Conservation (phyloP, 2,888 invertebrate species). For the Rhagophthalmus giganteus region DNA sequence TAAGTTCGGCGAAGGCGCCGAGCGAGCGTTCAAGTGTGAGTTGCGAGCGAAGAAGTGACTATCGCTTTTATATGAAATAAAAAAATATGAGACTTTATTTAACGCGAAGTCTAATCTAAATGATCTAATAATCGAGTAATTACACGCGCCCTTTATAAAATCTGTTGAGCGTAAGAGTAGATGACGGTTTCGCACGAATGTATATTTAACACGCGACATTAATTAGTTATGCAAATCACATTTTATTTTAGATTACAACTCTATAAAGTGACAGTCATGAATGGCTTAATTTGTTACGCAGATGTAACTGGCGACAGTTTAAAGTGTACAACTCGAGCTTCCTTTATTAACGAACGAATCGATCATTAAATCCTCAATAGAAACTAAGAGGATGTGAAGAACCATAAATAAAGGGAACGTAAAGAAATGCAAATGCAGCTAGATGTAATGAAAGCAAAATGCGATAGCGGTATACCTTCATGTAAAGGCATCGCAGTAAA, state of each 20-base stretch:
- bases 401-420: constrained; percentile 13
- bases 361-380: constrained; percentile 8
- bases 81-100: constrained; percentile 13
- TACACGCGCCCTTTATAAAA: constrained; percentile 25
- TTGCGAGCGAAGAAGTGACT: too few relatives aligned
- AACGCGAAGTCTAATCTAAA: constrained; percentile 25
- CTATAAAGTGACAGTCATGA: constrained; percentile 18
- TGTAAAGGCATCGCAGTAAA: constrained; percentile 20
- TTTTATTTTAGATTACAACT: constrained; percentile 17
- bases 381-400: constrained; percentile 6
- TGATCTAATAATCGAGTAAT: constrained; percentile 28
- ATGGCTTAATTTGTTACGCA: constrained; percentile 16
- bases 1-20: constrained; percentile 5
- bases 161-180: constrained; percentile 24
- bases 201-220: constrained; percentile 21
- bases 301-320: constrained; percentile 6
- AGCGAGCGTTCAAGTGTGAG: constrained; percentile 9
- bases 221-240: constrained; percentile 27
- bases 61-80: constrained; percentile 2
- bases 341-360: constrained; percentile 7
- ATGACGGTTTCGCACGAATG: constrained; percentile 26
- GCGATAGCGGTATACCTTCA: constrained; percentile 20
- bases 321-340: not conserved
- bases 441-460: constrained; percentile 19
- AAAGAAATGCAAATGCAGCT: constrained; percentile 26